Evolutionary conservation across 2,113 vertebrate genomes (phyloP).

Genomic region (Pogonocichla stellata): DNA sequence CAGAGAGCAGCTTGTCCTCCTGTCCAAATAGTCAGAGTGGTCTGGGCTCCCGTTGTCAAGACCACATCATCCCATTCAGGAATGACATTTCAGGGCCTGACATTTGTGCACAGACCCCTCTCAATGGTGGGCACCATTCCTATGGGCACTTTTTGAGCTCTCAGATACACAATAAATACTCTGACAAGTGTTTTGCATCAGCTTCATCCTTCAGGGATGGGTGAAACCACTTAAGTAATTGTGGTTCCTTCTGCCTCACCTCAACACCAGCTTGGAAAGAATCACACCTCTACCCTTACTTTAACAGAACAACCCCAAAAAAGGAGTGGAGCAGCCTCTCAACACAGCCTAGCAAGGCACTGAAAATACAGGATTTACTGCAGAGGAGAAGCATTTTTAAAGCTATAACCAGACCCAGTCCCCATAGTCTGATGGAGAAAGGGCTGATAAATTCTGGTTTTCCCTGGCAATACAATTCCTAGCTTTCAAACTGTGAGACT

Average conservation of each 20-base stretch:
- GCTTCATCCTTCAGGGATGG: neutral
- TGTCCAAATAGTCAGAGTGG: fast-evolving
- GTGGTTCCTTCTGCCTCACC: neutral
- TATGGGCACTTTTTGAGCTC: neutral
- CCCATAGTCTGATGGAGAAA: neutral
- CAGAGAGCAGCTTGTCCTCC: neutral
- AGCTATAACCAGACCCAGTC: neutral
- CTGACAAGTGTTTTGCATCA: neutral
- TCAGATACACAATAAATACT: neutral
- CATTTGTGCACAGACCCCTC: neutral
- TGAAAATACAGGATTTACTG: neutral
- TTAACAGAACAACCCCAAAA: neutral
- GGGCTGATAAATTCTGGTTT: neutral
- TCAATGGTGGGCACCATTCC: neutral
- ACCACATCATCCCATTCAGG: neutral
- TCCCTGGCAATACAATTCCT: neutral
- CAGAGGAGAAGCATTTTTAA: neutral
- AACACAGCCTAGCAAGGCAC: neutral
- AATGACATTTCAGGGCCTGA: neutral
- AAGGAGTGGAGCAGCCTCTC: neutral
- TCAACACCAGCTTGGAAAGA: neutral
- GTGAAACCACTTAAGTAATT: neutral
- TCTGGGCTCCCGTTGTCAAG: neutral
- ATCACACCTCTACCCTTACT: neutral
- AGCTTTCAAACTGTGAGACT: neutral